These are phyloP conservation scores for Notechis scutatus DNA, from an alignment of 2,113 vertebrate genomes.

Conservation along the genomic window DNA sequence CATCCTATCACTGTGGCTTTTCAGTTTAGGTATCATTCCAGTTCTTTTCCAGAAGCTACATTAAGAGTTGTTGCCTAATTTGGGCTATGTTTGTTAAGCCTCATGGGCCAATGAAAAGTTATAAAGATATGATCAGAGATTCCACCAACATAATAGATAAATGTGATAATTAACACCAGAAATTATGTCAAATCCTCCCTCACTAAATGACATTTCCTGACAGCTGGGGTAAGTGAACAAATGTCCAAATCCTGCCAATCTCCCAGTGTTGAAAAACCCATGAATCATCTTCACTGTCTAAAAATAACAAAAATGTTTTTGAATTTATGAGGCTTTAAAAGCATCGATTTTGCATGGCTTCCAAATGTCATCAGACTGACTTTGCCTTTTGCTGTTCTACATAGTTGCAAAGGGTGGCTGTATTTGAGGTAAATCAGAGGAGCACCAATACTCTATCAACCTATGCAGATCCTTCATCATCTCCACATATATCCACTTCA, in stretches of 20 bases:
- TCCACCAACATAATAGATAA: slow-evolving; percentile 16
- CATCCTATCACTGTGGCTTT: background rate
- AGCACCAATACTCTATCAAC: background rate
- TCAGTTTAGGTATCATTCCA: background rate
- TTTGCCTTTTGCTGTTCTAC: background rate
- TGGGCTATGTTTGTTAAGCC: background rate
- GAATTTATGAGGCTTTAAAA: slow-evolving; percentile 9
- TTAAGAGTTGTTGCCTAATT: background rate
- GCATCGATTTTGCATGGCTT: slow-evolving; percentile 1
- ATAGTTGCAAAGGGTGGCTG: background rate
- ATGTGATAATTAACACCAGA: slow-evolving; percentile 29
- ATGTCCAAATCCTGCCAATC: slow-evolving; percentile 15
- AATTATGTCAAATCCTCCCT: slow-evolving; percentile 26
- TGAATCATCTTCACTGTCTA: background rate
- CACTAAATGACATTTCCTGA: slow-evolving; percentile 14
- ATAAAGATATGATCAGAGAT: background rate
- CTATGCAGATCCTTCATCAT: background rate
- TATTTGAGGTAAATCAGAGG: background rate
- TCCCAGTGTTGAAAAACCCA: background rate
- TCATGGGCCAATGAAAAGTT: slow-evolving; percentile 1
- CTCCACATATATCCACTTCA: background rate
- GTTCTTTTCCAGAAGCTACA: background rate
- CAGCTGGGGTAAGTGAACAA: slow-evolving; percentile 20
- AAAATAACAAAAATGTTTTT: slow-evolving; percentile 10
- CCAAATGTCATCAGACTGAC: background rate